Conservation (phyloP, 2,797 vertebrate species). For the Mus minutoides region DNA sequence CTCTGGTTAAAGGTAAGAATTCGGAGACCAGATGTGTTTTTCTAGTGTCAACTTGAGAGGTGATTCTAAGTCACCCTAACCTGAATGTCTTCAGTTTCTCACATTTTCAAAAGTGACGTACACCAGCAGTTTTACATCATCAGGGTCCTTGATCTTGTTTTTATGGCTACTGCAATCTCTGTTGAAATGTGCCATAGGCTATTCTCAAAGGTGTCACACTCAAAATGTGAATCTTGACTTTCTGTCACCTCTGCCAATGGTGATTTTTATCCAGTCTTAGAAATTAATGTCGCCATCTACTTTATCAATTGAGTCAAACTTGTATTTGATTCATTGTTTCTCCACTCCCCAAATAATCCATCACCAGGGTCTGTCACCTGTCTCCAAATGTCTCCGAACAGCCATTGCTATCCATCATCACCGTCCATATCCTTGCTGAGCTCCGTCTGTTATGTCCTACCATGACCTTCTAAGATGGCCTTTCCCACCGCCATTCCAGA, state of each 20-base stretch:
- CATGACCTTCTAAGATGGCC: neutral
- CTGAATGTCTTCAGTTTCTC: slow-evolving; percentile 53
- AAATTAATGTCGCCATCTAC: neutral
- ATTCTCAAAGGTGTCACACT: slow-evolving; percentile 54
- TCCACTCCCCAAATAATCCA: neutral
- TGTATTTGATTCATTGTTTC: slow-evolving; percentile 7
- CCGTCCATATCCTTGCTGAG: neutral
- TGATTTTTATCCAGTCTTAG: neutral
- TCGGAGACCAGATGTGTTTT: slow-evolving; percentile 46
- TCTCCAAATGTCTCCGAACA: neutral
- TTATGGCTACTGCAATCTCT: neutral
- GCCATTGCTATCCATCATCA: neutral
- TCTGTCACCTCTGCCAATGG: neutral
- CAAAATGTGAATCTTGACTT: slow-evolving; percentile 26
- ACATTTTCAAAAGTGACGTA: slow-evolving; percentile 44
- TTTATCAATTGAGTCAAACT: slow-evolving; percentile 19
- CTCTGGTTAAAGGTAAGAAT: slow-evolving; percentile 37
- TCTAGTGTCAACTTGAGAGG: slow-evolving; percentile 39
- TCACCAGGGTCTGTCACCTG: neutral
- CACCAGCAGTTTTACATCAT: slow-evolving; percentile 37
- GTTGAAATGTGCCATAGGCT: slow-evolving; percentile 3
- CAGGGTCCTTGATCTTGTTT: slow-evolving; percentile 31
- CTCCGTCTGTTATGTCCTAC: neutral
- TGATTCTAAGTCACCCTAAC: slow-evolving; percentile 41
- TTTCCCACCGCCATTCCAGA: neutral